Evolutionary conservation across 2,797 vertebrate species (phyloP).

Genomic region (Galagoides demidoff): DNA sequence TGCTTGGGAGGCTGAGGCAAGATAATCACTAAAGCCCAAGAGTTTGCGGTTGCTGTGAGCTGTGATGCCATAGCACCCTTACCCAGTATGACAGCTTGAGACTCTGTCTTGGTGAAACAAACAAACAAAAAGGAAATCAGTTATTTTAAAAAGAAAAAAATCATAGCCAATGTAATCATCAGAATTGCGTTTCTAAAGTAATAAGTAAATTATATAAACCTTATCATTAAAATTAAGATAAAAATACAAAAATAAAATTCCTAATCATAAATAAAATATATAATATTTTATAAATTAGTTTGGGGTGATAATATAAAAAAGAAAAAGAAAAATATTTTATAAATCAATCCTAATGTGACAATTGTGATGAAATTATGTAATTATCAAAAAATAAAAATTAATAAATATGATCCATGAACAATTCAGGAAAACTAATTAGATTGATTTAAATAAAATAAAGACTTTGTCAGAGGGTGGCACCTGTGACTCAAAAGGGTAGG

Average conservation of each 20-base stretch:
- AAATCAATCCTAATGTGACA: background rate
- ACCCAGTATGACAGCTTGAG: no score
- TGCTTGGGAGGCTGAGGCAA: no score
- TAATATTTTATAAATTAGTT: background rate
- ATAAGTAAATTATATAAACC: background rate
- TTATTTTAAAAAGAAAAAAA: background rate
- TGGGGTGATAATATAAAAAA: no score
- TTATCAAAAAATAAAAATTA: background rate
- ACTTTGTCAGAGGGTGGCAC: background rate
- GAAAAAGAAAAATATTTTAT: background rate
- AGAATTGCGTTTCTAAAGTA: background rate
- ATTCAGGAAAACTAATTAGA: background rate
- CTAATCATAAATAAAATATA: background rate
- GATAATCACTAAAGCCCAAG: no score
- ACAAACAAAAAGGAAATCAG: background rate
- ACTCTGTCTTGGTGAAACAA: no score
- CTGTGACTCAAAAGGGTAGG: no score
- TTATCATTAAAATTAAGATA: background rate
- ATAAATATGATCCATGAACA: background rate
- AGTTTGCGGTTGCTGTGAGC: no score
- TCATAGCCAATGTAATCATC: background rate
- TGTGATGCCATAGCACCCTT: no score
- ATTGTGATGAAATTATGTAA: background rate
- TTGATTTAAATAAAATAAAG: background rate
- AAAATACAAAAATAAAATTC: background rate